Conservation (phyloP, 2,113 vertebrate species). For the Sorex araneus region DNA sequence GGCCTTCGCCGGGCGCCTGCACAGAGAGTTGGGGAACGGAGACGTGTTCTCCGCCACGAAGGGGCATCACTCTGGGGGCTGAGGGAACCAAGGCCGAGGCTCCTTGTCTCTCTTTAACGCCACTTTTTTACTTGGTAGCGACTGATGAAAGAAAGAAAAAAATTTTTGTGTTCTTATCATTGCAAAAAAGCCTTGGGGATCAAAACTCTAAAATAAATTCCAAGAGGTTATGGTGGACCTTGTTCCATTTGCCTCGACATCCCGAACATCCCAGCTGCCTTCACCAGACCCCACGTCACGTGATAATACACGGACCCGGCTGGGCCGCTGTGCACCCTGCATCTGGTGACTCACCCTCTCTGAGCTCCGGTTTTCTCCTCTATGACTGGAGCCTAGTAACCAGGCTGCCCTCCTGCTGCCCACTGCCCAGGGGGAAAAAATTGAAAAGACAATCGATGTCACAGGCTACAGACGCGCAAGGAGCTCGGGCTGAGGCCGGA, state of each 20-base stretch:
- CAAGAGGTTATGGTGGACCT: background rate
- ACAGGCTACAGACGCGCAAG: background rate
- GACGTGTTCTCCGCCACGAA: no score
- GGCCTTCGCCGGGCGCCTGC: no score
- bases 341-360: background rate
- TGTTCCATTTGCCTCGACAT: background rate
- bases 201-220: background rate
- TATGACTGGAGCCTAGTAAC: background rate
- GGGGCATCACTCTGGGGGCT: background rate
- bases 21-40: background rate
- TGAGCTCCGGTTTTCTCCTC: background rate
- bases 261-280: background rate
- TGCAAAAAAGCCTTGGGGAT: background rate
- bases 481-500: no score
- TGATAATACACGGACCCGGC: no score
- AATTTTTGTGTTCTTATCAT: background rate
- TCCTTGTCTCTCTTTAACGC: background rate
- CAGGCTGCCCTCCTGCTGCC: background rate
- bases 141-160: background rate
- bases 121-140: no score
- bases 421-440: background rate
- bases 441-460: background rate
- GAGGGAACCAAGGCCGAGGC: background rate
- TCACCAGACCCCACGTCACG: background rate
- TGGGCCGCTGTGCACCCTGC: background rate